Percentiles rank a stretch among this genome's conserved stretches.
Conservation (phyloP, 2,888 invertebrate species). For the Ichneumoninae sp. region DNA sequence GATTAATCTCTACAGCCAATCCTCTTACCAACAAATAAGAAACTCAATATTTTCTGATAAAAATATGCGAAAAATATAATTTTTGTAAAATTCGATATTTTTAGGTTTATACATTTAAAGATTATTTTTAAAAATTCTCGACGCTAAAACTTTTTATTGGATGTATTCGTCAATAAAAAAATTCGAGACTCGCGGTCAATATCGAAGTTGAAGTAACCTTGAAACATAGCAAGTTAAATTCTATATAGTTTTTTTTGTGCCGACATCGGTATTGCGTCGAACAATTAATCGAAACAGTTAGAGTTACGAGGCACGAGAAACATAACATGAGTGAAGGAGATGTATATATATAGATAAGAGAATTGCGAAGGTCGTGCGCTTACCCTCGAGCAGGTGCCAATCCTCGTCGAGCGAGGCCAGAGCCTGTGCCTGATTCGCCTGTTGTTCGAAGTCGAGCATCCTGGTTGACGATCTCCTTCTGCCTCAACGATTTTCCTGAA, state of each 20-base stretch:
- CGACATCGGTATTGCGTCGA: not conserved
- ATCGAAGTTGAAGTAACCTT: not conserved
- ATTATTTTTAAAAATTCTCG: no score
- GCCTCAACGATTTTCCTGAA: not conserved
- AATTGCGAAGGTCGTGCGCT: constrained; percentile 78
- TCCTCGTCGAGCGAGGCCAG: constrained; percentile 77
- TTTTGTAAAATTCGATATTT: not conserved
- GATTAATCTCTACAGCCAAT: no score
- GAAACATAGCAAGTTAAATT: not conserved
- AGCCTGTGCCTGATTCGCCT: constrained; percentile 78
- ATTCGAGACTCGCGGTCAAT: not conserved
- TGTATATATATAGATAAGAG: constrained; percentile 50
- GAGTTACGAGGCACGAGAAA: not conserved
- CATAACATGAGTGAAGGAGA: not conserved
- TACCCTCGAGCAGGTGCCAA: constrained; percentile 80
- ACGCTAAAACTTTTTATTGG: no score
- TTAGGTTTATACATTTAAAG: no score
- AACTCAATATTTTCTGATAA: not conserved
- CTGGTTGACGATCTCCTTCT: constrained; percentile 47
- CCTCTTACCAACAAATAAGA: no score
- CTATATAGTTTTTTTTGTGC: not conserved
- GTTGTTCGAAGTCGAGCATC: constrained; percentile 81
- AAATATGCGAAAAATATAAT: not conserved
- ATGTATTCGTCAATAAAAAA: no score
- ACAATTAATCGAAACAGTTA: constrained; percentile 4